These are phyloP conservation scores for Uloborus plumipes DNA, from an alignment of 2,888 invertebrate species.

Conservation along the genomic window DNA sequence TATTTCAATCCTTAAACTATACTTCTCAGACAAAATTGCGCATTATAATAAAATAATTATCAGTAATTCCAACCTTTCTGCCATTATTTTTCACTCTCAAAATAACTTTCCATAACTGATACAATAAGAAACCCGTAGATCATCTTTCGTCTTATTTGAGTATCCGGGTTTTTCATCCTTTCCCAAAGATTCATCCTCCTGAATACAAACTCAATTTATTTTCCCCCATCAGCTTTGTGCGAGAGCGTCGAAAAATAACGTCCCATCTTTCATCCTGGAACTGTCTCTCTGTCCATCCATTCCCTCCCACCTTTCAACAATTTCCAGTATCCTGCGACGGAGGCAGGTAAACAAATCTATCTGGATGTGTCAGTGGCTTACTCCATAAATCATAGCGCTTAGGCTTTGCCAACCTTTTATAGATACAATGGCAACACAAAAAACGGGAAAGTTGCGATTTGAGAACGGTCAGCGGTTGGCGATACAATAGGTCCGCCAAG, in stretches of 20 bases:
- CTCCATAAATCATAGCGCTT: slow-evolving; percentile 51
- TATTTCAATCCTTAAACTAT: no score
- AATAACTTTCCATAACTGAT: no score
- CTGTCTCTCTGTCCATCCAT: slow-evolving; percentile 41
- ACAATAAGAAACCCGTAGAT: no score
- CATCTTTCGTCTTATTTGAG: no score
- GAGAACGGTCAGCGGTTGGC: slow-evolving; percentile 7
- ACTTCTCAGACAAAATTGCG: no score
- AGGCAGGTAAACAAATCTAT: slow-evolving; percentile 61
- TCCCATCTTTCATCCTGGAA: slow-evolving; percentile 40
- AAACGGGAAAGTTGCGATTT: slow-evolving; percentile 27
- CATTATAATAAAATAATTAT: no score
- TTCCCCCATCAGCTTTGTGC: slow-evolving; percentile 44
- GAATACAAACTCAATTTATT: slow-evolving; percentile 52
- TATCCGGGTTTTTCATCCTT: no score
- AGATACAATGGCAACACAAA: slow-evolving; percentile 32
- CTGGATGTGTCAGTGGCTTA: slow-evolving; percentile 51
- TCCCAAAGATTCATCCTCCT: neutral
- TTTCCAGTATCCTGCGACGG: slow-evolving; percentile 33
- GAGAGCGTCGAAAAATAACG: slow-evolving; percentile 47
- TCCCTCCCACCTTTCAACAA: slow-evolving; percentile 56
- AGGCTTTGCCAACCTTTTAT: slow-evolving; percentile 33
- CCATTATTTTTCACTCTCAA: no score
- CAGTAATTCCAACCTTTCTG: no score
- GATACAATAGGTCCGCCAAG: slow-evolving; percentile 8